phyloP scores from a whole-genome alignment of 2,888 invertebrate species.

The Gandaritis pyraliata region DNA sequence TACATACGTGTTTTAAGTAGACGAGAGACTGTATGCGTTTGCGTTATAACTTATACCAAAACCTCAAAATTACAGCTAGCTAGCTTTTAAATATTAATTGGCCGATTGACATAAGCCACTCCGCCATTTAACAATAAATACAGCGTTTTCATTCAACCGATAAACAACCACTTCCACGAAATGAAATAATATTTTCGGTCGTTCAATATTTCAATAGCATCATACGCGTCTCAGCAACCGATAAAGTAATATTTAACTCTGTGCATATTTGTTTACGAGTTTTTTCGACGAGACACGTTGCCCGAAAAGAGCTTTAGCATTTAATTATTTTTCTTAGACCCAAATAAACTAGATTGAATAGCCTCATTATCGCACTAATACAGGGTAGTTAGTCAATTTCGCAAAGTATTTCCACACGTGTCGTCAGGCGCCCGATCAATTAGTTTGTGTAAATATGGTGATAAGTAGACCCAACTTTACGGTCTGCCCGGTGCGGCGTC shows the following conservation, averaged over 20 bases:
- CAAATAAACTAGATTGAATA: no score
- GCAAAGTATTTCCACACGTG: not conserved
- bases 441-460: conserved; percentile 43
- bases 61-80: conserved; percentile 9
- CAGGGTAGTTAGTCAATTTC: not conserved
- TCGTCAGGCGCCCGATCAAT: conserved; percentile 35
- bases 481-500: conserved; percentile 33
- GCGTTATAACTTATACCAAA: no score
- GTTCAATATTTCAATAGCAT: conserved; percentile 54
- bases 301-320: not conserved
- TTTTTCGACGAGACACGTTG: not conserved
- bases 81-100: conserved; percentile 30
- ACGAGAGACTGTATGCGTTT: not conserved
- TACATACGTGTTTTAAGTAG: not conserved
- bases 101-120: conserved; percentile 37
- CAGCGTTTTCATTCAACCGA: conserved; percentile 45
- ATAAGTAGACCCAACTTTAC: conserved; percentile 49
- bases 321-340: not conserved
- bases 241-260: conserved; percentile 56
- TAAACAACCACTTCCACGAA: conserved; percentile 46
- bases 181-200: conserved; percentile 51
- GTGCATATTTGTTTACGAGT: conserved; percentile 1
- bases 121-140: conserved; percentile 36
- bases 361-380: no score
- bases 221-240: conserved; percentile 52